These are phyloP conservation scores for Parauchenoglanis ngamensis DNA, from an alignment of 2,797 vertebrate species.

Conservation along the genomic window DNA sequence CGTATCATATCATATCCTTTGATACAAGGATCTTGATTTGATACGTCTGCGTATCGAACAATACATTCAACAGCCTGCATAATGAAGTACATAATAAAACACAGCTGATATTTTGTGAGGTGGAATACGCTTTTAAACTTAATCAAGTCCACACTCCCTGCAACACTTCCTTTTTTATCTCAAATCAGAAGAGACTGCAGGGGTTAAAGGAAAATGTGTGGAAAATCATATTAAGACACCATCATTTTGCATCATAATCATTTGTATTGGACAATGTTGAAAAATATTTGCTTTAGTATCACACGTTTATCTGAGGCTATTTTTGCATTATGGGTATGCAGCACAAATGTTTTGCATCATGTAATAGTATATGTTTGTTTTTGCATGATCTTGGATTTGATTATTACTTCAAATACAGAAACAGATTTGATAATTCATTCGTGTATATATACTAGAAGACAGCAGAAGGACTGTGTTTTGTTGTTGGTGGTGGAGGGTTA, in stretches of 20 bases:
- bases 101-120: not conserved
- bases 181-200: not conserved
- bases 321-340: not conserved
- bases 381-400: not conserved
- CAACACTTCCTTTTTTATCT: not conserved
- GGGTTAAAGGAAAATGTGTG: not conserved
- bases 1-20: not conserved
- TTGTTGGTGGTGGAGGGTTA: too few species aligned
- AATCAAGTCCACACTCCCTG: not conserved
- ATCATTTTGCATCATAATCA: constrained; percentile 2
- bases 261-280: not conserved
- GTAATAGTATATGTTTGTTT: not conserved
- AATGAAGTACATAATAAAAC: not conserved
- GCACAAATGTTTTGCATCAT: not conserved
- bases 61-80: not conserved
- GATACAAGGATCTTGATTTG: not conserved
- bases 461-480: not conserved
- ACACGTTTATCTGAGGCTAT: not conserved
- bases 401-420: not conserved
- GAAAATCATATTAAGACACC: not conserved
- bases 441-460: not conserved
- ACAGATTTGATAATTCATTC: not conserved
- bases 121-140: not conserved
- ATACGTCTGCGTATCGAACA: not conserved
- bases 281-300: not conserved